Conservation (phyloP, 2,888 invertebrate genomes). For the Boloria selene region DNA sequence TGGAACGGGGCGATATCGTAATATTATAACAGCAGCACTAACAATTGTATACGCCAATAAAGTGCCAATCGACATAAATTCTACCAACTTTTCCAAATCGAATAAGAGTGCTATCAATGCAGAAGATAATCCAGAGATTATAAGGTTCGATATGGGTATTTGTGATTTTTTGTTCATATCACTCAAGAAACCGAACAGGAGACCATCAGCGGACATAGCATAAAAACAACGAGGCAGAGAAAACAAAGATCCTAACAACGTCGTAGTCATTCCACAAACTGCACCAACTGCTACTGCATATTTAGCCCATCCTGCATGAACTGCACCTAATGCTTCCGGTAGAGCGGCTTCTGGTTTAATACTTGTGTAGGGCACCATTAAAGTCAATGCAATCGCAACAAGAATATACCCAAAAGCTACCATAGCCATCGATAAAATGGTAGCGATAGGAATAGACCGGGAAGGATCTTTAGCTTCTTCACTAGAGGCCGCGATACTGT, state of each 20-base stretch:
- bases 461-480: slow-evolving; percentile 92
- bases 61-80: slow-evolving; percentile 97
- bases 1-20: slow-evolving; percentile 88
- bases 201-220: slow-evolving; percentile 94
- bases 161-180: slow-evolving; percentile 90
- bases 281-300: slow-evolving; percentile 93
- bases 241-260: slow-evolving; percentile 92
- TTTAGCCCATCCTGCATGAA: slow-evolving; percentile 91
- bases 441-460: slow-evolving; percentile 91
- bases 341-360: slow-evolving; percentile 90
- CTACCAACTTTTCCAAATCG: slow-evolving; percentile 94
- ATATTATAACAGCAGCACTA: slow-evolving; percentile 93
- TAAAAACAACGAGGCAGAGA: slow-evolving; percentile 93
- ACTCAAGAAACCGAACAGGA: slow-evolving; percentile 91
- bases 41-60: slow-evolving; percentile 95
- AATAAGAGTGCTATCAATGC: slow-evolving; percentile 91
- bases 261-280: slow-evolving; percentile 95
- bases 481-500: slow-evolving; percentile 94
- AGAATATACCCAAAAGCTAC: slow-evolving; percentile 91
- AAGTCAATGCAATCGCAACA: slow-evolving; percentile 90
- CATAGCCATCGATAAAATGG: slow-evolving; percentile 89
- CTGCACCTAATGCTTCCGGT: slow-evolving; percentile 89
- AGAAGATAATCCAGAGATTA: slow-evolving; percentile 89
- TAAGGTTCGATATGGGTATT: slow-evolving; percentile 88
- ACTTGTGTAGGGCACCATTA: slow-evolving; percentile 89